Percentiles rank a stretch among this genome's conserved stretches.
Conservation (phyloP, 1,140 invertebrate genomes). For the Drosophila bocki region DNA sequence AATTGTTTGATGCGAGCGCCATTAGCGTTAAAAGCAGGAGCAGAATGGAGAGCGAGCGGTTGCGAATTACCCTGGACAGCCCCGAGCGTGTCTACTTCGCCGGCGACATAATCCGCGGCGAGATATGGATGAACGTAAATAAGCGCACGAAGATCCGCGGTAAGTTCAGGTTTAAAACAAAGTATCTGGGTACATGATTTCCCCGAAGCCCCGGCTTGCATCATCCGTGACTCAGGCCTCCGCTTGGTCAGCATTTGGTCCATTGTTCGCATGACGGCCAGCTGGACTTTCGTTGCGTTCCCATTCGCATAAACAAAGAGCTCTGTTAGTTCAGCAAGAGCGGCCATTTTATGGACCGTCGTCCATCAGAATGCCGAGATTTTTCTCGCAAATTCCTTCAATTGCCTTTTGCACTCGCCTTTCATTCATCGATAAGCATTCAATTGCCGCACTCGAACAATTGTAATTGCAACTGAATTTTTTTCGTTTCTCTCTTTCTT, state of each 20-base stretch:
- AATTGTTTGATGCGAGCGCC: constrained; percentile 63
- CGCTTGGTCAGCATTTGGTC: constrained; percentile 34
- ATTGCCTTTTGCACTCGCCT: constrained; percentile 43
- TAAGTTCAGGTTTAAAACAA: constrained; percentile 48
- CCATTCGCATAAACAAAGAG: constrained; percentile 78
- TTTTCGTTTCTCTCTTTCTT: constrained; percentile 31
- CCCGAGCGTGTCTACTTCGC: constrained; percentile 76
- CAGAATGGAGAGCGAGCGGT: constrained; percentile 81
- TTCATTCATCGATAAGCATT: constrained; percentile 73
- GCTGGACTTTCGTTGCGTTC: constrained; percentile 65
- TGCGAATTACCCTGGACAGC: constrained; percentile 78
- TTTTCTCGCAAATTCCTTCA: constrained; percentile 59
- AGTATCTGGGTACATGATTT: constrained; percentile 8
- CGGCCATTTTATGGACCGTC: constrained; percentile 46
- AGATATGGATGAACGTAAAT: constrained; percentile 76
- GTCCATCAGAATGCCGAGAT: neutral
- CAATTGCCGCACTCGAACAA: constrained; percentile 43
- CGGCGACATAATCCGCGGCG: constrained; percentile 78
- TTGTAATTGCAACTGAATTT: constrained; percentile 30
- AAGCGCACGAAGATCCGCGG: constrained; percentile 83
- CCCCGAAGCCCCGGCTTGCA: constrained; percentile 45
- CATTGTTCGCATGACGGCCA: constrained; percentile 52
- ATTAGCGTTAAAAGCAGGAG: constrained; percentile 15
- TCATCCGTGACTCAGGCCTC: constrained; percentile 57
- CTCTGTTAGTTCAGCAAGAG: constrained; percentile 43